These are phyloP conservation scores for Eristalis pertinax DNA, from an alignment of 2,888 invertebrate species.

Conservation along the genomic window DNA sequence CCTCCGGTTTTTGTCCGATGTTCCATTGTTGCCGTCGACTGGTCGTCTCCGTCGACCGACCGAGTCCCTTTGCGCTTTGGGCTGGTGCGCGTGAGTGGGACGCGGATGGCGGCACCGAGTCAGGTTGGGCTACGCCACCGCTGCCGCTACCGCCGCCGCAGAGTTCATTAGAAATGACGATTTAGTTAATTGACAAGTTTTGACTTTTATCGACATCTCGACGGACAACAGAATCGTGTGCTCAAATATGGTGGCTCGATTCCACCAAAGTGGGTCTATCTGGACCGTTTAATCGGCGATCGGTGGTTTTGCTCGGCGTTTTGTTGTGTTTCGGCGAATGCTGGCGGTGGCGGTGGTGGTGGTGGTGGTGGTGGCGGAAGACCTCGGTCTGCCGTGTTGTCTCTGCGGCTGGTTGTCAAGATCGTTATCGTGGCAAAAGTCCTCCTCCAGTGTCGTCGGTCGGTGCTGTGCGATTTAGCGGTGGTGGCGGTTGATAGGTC, in stretches of 20 bases:
- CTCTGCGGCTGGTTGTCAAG: constrained; percentile 65
- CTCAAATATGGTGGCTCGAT: constrained; percentile 69
- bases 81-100: neutral
- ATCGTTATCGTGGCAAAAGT: constrained; percentile 65
- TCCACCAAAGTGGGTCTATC: constrained; percentile 66
- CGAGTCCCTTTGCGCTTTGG: constrained; percentile 36
- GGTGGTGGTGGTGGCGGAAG: constrained; percentile 11
- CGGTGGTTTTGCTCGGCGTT: constrained; percentile 54
- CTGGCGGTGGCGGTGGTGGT: constrained; percentile 1
- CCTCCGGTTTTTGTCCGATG: constrained; percentile 47
- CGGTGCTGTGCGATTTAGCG: constrained; percentile 45
- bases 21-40: constrained; percentile 50
- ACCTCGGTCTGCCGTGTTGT: constrained; percentile 45
- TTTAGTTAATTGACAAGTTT: constrained; percentile 73
- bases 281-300: constrained; percentile 68
- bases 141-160: constrained; percentile 37
- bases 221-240: constrained; percentile 72
- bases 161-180: constrained; percentile 72
- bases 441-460: constrained; percentile 32
- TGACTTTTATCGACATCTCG: constrained; percentile 73
- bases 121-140: constrained; percentile 4
- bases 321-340: constrained; percentile 24
- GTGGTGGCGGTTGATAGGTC: constrained; percentile 57
- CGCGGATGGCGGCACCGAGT: no score
- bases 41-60: constrained; percentile 7